These are phyloP conservation scores for Thereva unica DNA, from an alignment of 2,888 invertebrate genomes.

Conservation along the genomic window DNA sequence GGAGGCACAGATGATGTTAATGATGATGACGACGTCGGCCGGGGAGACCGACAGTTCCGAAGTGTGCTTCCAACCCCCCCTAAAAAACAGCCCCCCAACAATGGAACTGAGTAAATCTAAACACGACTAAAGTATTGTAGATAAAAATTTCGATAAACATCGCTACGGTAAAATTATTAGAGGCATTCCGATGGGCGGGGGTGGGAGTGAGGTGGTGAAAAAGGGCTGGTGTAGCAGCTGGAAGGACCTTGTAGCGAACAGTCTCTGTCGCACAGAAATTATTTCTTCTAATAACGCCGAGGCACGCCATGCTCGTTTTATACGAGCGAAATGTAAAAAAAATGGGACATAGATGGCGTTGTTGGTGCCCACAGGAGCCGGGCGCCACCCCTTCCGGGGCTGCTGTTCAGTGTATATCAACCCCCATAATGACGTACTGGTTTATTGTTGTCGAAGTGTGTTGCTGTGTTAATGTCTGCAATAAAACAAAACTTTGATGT, in stretches of 20 bases:
- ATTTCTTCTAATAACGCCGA: conserved; percentile 2
- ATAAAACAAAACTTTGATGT: conserved; percentile 34
- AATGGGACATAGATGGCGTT: conserved; percentile 20
- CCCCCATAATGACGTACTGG: conserved; percentile 21
- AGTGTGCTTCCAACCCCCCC: background rate
- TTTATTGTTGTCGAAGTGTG: conserved; percentile 19
- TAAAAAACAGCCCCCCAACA: background rate
- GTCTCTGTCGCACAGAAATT: conserved; percentile 3
- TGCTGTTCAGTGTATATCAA: conserved; percentile 2
- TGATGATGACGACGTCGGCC: conserved; percentile 1
- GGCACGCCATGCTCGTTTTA: conserved; percentile 17
- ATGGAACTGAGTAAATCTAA: conserved; percentile 3
- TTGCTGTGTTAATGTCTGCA: conserved; percentile 30
- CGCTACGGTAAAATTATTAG: conserved; percentile 6
- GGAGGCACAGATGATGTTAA: background rate
- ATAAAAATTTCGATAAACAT: conserved; percentile 22
- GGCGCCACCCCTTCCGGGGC: conserved; percentile 7
- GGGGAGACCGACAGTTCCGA: background rate
- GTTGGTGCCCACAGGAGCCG: conserved; percentile 5
- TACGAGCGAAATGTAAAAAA: conserved; percentile 5
- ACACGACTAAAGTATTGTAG: conserved; percentile 16
- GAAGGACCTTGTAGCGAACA: background rate
- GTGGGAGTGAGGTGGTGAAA: background rate
- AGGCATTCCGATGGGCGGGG: background rate
- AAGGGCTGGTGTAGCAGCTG: background rate